Evolutionary conservation across 2,797 vertebrate species (phyloP).

Genomic region (Diplodus sargus): DNA sequence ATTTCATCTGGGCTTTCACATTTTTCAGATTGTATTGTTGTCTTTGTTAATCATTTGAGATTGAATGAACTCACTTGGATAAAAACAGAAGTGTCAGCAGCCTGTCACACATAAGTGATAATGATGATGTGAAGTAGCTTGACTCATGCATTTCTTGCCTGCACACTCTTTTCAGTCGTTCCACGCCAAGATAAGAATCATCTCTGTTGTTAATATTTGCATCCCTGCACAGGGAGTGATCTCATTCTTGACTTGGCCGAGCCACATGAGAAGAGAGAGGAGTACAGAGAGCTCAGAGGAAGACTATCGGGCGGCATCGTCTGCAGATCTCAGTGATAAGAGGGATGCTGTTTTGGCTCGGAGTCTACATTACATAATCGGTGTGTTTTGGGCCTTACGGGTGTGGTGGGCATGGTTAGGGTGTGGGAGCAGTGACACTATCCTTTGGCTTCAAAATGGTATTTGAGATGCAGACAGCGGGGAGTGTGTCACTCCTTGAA

Average conservation of each 20-base stretch:
- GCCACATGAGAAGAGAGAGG: background rate
- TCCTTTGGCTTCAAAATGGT: slow-evolving; percentile 16
- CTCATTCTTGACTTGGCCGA: slow-evolving; percentile 29
- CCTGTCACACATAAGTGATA: background rate
- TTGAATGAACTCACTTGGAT: background rate
- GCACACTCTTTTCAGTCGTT: background rate
- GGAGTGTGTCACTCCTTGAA: slow-evolving; percentile 8
- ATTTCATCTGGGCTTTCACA: background rate
- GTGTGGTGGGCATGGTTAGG: slow-evolving; percentile 56
- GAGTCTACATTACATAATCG: slow-evolving; percentile 56
- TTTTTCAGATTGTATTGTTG: background rate
- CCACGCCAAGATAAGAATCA: background rate
- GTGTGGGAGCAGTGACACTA: slow-evolving; percentile 20
- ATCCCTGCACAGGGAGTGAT: slow-evolving; percentile 29
- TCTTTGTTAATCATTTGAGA: background rate
- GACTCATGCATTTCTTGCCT: background rate
- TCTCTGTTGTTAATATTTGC: slow-evolving; percentile 44
- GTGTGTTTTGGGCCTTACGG: slow-evolving; percentile 50
- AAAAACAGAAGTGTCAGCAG: background rate
- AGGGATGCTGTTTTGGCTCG: slow-evolving; percentile 61
- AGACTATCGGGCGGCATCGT: slow-evolving; percentile 23
- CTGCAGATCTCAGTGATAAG: slow-evolving; percentile 52
- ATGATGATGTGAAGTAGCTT: background rate
- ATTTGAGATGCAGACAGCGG: slow-evolving; percentile 30
- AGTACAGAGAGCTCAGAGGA: background rate